These are phyloP conservation scores for Mus caroli DNA, from an alignment of 2,797 vertebrate genomes.

Conservation along the genomic window DNA sequence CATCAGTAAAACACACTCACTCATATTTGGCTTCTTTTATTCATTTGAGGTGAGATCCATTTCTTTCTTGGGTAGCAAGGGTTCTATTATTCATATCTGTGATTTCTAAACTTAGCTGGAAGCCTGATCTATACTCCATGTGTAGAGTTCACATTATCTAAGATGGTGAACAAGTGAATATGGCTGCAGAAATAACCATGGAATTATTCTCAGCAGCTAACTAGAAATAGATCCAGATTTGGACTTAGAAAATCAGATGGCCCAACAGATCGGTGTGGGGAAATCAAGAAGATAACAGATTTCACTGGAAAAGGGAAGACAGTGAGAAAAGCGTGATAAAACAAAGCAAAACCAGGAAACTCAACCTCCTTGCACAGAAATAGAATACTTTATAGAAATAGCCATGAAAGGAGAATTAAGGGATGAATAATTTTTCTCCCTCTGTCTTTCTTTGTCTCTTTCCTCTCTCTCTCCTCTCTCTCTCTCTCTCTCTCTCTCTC, in stretches of 20 bases:
- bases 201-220: constrained; percentile 62
- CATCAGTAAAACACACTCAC: not conserved
- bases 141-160: constrained; percentile 23
- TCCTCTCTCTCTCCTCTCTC: not conserved
- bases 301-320: constrained; percentile 71
- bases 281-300: constrained; percentile 68
- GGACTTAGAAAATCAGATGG: constrained; percentile 78
- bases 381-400: not conserved
- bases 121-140: not conserved
- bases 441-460: not conserved
- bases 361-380: not conserved
- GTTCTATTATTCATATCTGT: not conserved
- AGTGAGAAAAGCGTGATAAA: constrained; percentile 18
- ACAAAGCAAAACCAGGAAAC: constrained; percentile 67
- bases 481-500: no score
- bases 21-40: not conserved
- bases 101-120: not conserved
- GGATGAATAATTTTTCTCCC: not conserved
- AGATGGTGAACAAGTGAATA: constrained; percentile 12
- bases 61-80: not conserved
- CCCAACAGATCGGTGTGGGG: constrained; percentile 71
- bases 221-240: constrained; percentile 72
- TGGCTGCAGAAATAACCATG: constrained; percentile 56
- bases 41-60: not conserved
- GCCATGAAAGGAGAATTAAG: constrained; percentile 15